These are phyloP conservation scores for Aleiodes sp. DNA, from an alignment of 1,140 invertebrate genomes.

Conservation along the genomic window DNA sequence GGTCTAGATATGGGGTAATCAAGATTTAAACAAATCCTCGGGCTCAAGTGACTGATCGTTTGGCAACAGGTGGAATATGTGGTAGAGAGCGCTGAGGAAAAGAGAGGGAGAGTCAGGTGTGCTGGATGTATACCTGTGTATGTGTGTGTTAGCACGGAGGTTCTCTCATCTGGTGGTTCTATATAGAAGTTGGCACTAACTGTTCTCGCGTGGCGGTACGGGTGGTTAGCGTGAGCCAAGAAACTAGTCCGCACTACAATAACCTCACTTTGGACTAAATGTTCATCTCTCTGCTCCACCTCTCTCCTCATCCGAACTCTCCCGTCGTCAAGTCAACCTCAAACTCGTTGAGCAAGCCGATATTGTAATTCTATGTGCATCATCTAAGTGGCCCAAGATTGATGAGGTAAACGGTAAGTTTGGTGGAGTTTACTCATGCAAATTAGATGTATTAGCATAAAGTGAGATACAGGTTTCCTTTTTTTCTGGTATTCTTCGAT, in stretches of 20 bases:
- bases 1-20: slow-evolving; percentile 43
- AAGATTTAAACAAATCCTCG: slow-evolving; percentile 58
- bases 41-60: slow-evolving; percentile 57
- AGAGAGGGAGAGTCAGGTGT: slow-evolving; percentile 11
- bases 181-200: not conserved
- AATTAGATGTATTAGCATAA: too few species aligned
- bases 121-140: not conserved
- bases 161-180: not conserved
- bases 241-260: slow-evolving; percentile 45
- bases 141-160: not conserved
- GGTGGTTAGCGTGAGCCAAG: slow-evolving; percentile 54
- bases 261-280: not conserved
- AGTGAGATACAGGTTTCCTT: too few species aligned
- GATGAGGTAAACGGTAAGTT: slow-evolving; percentile 62
- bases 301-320: not conserved
- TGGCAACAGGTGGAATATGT: slow-evolving; percentile 63
- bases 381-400: slow-evolving; percentile 62
- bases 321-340: slow-evolving; percentile 53
- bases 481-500: too few species aligned
- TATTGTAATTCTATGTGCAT: slow-evolving; percentile 64
- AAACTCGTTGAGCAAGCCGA: slow-evolving; percentile 62
- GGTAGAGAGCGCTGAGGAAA: slow-evolving; percentile 19
- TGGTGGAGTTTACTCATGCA: too few species aligned
- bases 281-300: not conserved
- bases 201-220: slow-evolving; percentile 2